Evolutionary conservation across 1,140 invertebrate genomes (phyloP), one percentile per base, ranked within the genome.

Genomic region (Meloidogyne chitwoodi): DNA sequence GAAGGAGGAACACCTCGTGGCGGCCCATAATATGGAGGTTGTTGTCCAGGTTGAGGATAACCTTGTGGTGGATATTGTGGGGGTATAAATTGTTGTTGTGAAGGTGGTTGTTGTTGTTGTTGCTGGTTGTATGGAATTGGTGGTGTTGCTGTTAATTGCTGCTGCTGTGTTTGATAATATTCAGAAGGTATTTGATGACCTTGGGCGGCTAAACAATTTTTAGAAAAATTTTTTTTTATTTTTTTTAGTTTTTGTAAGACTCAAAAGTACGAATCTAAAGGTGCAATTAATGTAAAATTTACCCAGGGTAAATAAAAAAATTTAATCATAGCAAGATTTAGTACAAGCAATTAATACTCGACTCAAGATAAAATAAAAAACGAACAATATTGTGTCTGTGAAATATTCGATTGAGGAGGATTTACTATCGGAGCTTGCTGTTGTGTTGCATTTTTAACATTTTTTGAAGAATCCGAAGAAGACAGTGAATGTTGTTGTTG

Each of bases 151-250:
- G 75, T 22, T 29, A 76, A 38, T 61, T 73, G 69, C 8, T 66
- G n/a, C 73, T 67, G 74, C 62, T 71, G 70, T 65, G 76, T 48
- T 27, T 71, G 77, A 68, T 81, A 81, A 19, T 61, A 72, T 62
- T 75, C 77, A n/a, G 56, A 66, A 72, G 76, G 68, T 19, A 63
- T 19, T 10, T 26, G 65, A 5, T 76, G 76, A n/a, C 48, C 48
- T 27, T 83, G 70, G 19, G 64, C 71, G 27, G 76, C 66, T 41
- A 48, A 27, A 14, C 1, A 38, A 61, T n/a, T 63, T 44, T 19
- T 26, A 14, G 16, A 63, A 31, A 6, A 6, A 31, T 31, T n/a
- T n/a, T n/a, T n/a, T n/a, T n/a, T n/a, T n/a, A n/a, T n/a, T n/a
- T n/a, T n/a, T n/a, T n/a, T n/a, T n/a, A n/a, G n/a, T n/a, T n/a